A percentile compares a stretch with the other conserved stretches of the same genome.
phyloP scores from a whole-genome alignment of 2,113 vertebrate species.

The Pluvianellus socialis region DNA sequence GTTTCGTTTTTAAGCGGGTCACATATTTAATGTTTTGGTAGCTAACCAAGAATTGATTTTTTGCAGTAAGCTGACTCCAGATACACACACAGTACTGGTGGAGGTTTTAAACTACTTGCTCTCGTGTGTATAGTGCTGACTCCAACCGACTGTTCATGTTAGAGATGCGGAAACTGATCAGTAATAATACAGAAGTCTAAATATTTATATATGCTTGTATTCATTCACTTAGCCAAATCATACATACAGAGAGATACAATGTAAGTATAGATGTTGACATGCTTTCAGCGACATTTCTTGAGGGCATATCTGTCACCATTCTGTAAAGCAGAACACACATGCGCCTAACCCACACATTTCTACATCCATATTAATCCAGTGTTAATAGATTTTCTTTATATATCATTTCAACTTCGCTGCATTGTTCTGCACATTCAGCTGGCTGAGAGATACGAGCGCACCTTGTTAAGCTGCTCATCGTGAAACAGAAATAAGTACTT shows the following conservation, averaged over 20 bases:
- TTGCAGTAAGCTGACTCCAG: not conserved
- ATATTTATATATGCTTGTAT: not conserved
- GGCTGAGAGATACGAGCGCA: not conserved
- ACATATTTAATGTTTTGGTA: not conserved
- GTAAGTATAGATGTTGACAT: not conserved
- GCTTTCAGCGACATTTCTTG: not conserved
- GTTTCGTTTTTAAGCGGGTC: not conserved
- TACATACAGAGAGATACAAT: not conserved
- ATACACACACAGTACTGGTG: not conserved
- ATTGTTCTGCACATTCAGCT: not conserved
- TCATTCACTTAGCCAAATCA: not conserved
- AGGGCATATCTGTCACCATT: not conserved
- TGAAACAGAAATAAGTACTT: not conserved
- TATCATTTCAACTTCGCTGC: not conserved
- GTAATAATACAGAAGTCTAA: not conserved
- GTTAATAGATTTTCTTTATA: not conserved
- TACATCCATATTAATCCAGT: not conserved
- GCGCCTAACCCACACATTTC: not conserved
- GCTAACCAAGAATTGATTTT: not conserved
- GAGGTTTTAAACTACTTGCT: not conserved
- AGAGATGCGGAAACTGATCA: not conserved
- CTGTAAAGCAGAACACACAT: not conserved
- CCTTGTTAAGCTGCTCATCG: not conserved
- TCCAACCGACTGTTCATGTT: not conserved
- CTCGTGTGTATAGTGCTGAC: not conserved